Evolutionary conservation across 2,797 vertebrate species (phyloP).

Genomic region (Naso thynnoides): DNA sequence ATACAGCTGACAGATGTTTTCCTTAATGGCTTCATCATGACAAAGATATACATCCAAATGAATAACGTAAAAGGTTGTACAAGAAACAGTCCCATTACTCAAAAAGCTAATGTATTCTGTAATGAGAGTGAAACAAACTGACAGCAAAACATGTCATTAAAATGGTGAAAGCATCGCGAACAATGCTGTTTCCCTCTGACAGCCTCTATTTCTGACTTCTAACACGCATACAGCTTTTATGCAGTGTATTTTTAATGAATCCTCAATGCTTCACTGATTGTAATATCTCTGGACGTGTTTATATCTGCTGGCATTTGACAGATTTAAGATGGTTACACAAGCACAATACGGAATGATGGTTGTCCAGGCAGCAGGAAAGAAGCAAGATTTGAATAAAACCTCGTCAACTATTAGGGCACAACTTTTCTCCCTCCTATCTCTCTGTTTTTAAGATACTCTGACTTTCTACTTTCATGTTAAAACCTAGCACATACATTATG

Average conservation of each 20-base stretch:
- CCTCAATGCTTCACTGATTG: constrained; percentile 31
- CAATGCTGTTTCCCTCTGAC: constrained; percentile 18
- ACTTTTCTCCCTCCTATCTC: constrained; percentile 35
- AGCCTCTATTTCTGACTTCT: constrained; percentile 18
- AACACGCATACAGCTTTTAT: neutral
- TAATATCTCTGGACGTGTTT: constrained; percentile 11
- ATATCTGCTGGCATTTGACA: constrained; percentile 37
- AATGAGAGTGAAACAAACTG: constrained; percentile 19
- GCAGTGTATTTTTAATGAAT: constrained; percentile 29
- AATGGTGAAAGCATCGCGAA: constrained; percentile 7
- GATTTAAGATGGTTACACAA: constrained; percentile 21
- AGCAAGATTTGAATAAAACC: constrained; percentile 38
- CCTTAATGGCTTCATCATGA: constrained; percentile 65
- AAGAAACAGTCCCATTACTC: constrained; percentile 10
- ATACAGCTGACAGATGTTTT: constrained; percentile 68
- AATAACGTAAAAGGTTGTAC: constrained; percentile 23
- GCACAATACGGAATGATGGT: neutral
- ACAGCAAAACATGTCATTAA: constrained; percentile 8
- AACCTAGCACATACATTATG: constrained; percentile 2
- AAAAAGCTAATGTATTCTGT: constrained; percentile 31
- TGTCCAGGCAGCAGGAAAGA: constrained; percentile 10
- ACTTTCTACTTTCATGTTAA: constrained; percentile 22
- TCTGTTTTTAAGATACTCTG: constrained; percentile 31
- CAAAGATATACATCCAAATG: constrained; percentile 53
- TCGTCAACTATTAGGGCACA: constrained; percentile 37